Conservation (phyloP, 2,797 vertebrate genomes). For the Novumbra hubbsi region DNA sequence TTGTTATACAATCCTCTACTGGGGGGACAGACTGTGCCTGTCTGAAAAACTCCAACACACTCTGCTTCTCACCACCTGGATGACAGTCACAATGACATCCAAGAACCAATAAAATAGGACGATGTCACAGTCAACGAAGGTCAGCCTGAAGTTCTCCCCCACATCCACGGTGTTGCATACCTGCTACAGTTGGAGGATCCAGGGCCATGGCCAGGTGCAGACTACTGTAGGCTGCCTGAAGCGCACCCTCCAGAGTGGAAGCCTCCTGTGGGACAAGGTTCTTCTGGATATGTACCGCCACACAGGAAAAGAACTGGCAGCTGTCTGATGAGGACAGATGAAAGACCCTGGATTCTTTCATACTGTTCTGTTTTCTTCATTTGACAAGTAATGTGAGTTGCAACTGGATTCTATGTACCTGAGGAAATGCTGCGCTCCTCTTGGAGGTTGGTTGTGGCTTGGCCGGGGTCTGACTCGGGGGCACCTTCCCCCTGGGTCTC, state of each 20-base stretch:
- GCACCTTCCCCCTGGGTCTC: constrained; percentile 1
- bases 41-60: constrained; percentile 31
- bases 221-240: constrained; percentile 30
- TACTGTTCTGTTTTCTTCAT: background rate
- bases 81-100: background rate
- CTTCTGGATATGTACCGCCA: constrained; percentile 26
- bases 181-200: constrained; percentile 15
- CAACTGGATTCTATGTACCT: constrained; percentile 1
- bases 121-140: background rate
- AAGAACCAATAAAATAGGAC: background rate
- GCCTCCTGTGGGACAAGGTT: constrained; percentile 15
- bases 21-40: constrained; percentile 4
- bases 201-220: constrained; percentile 27
- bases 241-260: constrained; percentile 25
- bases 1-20: background rate
- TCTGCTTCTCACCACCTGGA: constrained; percentile 14
- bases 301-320: background rate
- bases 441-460: background rate
- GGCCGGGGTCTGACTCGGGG: background rate
- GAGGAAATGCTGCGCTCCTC: background rate
- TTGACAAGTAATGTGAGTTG: background rate
- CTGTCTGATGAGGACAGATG: background rate
- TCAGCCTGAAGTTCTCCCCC: background rate
- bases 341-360: background rate
- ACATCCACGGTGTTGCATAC: constrained; percentile 8